Conservation (phyloP, 2,797 vertebrate species). For the Eulemur mongoz region DNA sequence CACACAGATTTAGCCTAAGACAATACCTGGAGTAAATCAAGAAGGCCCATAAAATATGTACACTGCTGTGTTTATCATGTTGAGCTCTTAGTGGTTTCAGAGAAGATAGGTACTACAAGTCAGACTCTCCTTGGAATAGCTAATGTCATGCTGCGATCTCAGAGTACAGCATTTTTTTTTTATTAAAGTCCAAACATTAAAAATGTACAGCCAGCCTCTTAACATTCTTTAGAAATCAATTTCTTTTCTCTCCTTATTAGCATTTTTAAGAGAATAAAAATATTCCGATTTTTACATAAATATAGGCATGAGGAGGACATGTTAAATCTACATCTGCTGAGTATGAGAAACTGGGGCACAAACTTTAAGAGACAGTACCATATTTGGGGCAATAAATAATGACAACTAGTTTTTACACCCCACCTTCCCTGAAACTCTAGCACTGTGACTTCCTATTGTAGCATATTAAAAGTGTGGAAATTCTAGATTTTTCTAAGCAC, state of each 20-base stretch:
- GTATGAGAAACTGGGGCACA: neutral
- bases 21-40: neutral
- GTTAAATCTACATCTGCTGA: neutral
- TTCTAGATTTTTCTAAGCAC: slow-evolving; percentile 13
- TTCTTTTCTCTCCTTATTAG: slow-evolving; percentile 23
- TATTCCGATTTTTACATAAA: neutral
- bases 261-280: slow-evolving; percentile 8
- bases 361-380: neutral
- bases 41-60: neutral
- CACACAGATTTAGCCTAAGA: neutral
- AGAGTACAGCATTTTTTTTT: neutral
- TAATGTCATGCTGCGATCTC: slow-evolving; percentile 24
- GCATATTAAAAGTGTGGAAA: neutral
- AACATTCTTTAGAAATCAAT: slow-evolving; percentile 41
- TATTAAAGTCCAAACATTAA: neutral
- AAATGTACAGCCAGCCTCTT: neutral
- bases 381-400: neutral
- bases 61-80: neutral
- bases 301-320: neutral
- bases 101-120: neutral
- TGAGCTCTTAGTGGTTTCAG: slow-evolving; percentile 22
- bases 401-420: neutral
- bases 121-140: neutral
- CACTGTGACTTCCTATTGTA: neutral
- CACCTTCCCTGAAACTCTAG: neutral